These are phyloP conservation scores for Stenotaenia linearis DNA, from an alignment of 2,888 invertebrate species.

Conservation along the genomic window DNA sequence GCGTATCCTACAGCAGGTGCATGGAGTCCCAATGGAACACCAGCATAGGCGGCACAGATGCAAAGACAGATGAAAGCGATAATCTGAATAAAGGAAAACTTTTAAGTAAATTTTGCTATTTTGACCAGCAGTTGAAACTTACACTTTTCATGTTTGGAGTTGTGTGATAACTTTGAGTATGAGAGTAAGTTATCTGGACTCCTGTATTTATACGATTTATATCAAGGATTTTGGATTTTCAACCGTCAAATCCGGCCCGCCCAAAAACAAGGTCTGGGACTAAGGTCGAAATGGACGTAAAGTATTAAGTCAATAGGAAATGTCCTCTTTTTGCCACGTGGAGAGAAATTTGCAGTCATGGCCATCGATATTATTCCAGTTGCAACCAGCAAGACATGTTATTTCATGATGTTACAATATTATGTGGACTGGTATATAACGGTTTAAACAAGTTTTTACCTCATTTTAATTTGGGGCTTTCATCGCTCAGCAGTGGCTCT, in stretches of 20 bases:
- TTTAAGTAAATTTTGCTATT: no score
- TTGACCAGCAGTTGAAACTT: no score
- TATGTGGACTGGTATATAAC: neutral
- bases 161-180: neutral
- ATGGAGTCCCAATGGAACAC: neutral
- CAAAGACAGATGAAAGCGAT: neutral
- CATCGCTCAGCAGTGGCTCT: no score
- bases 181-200: no score
- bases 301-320: no score
- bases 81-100: no score
- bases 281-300: neutral
- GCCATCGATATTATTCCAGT: neutral
- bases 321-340: no score
- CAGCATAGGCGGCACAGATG: neutral
- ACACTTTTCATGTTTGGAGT: no score
- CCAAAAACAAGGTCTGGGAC: neutral
- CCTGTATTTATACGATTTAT: neutral
- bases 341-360: no score
- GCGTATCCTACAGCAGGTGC: neutral
- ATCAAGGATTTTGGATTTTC: neutral
- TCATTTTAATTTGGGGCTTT: no score
- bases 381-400: neutral
- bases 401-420: neutral
- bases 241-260: neutral
- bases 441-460: neutral